Conservation (phyloP, 2,113 vertebrate genomes). For the Xyrauchen texanus region DNA sequence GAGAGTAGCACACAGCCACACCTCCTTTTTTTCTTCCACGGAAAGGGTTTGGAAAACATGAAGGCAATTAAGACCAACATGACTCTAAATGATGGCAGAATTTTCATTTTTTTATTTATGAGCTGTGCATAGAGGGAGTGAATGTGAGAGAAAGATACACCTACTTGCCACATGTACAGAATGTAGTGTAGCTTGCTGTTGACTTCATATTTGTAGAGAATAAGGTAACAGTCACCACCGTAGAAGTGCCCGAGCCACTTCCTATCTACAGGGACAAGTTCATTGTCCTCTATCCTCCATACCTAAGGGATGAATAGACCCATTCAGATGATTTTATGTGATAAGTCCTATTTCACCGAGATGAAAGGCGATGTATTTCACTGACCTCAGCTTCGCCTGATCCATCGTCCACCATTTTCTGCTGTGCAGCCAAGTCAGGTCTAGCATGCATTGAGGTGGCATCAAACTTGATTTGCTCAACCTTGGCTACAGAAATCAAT, state of each 20-base stretch:
- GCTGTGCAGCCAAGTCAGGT: conserved; percentile 81
- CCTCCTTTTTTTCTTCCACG: no score
- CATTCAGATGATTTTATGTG: not conserved
- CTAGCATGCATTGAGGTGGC: conserved; percentile 76
- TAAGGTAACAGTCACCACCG: conserved; percentile 84
- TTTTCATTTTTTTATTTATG: no score
- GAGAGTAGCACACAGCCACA: no score
- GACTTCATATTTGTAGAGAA: conserved; percentile 83
- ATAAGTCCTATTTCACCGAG: not conserved
- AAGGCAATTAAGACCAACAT: no score
- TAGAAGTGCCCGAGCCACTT: conserved; percentile 86
- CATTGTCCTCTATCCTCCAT: conserved; percentile 81
- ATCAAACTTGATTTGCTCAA: conserved; percentile 87
- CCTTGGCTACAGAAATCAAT: conserved; percentile 74
- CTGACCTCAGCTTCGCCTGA: conserved; percentile 76
- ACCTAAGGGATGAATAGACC: conserved; percentile 65
- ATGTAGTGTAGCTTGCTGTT: conserved; percentile 79
- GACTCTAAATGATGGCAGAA: no score
- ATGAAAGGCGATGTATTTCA: not conserved
- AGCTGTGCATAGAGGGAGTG: not conserved
- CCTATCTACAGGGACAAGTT: conserved; percentile 77
- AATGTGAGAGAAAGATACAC: conserved; percentile 33
- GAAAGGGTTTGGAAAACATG: no score
- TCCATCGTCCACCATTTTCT: conserved; percentile 88
- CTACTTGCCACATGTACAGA: conserved; percentile 88